phyloP scores from a whole-genome alignment of 2,888 invertebrate species.

The Athalia circularis region DNA sequence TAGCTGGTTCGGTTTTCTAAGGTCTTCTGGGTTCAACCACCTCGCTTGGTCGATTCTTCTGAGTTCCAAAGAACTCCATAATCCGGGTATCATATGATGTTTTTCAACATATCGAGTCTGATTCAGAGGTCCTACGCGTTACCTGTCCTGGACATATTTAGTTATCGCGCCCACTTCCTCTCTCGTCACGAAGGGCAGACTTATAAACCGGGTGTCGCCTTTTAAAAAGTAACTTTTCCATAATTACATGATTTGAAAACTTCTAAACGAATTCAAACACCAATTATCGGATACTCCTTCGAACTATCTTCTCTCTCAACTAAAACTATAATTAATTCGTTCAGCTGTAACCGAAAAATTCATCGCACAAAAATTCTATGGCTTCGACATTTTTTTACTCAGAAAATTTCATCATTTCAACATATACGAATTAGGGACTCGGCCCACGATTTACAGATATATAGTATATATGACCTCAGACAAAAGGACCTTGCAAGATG shows the following conservation, averaged over 20 bases:
- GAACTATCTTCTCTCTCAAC: too few species aligned
- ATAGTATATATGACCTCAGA: not conserved
- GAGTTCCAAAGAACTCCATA: slow-evolving; percentile 19
- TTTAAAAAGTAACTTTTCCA: not conserved
- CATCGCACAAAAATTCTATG: too few species aligned
- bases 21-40: slow-evolving; percentile 31
- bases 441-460: not conserved
- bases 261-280: too few species aligned
- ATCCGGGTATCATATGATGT: slow-evolving; percentile 19
- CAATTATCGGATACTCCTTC: too few species aligned
- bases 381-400: too few species aligned
- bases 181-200: slow-evolving; percentile 44
- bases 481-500: not conserved
- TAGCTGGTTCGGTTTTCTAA: not conserved
- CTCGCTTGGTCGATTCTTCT: not conserved
- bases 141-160: slow-evolving; percentile 46
- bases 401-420: too few species aligned
- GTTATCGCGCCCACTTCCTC: slow-evolving; percentile 46
- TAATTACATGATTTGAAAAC: too few species aligned
- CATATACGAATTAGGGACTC: not conserved
- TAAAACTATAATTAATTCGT: too few species aligned
- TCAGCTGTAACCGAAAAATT: too few species aligned
- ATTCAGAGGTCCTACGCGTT: slow-evolving; percentile 48
- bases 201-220: slow-evolving; percentile 34
- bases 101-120: slow-evolving; percentile 45